phyloP scores from a whole-genome alignment of 2,797 vertebrate species.

The Mustela erminea region DNA sequence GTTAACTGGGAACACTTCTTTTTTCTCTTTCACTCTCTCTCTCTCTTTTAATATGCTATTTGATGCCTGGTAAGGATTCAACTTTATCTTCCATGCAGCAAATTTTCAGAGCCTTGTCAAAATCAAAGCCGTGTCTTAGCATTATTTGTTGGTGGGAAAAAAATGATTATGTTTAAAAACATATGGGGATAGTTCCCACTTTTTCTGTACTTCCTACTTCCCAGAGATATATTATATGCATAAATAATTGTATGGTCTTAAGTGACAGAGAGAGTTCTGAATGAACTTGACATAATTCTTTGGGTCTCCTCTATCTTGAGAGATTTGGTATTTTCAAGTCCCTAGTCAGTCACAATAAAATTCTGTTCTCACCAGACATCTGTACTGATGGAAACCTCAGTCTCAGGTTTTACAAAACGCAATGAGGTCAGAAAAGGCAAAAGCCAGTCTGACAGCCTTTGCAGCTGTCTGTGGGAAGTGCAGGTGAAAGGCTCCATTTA shows the following conservation, averaged over 20 bases:
- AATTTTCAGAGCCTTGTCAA: slow-evolving; percentile 55
- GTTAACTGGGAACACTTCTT: slow-evolving; percentile 36
- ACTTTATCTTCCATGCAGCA: slow-evolving; percentile 19
- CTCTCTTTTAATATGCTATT: not conserved
- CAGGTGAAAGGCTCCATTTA: slow-evolving; percentile 30
- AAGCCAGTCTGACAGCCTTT: not conserved
- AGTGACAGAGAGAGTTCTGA: slow-evolving; percentile 60
- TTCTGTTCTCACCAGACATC: slow-evolving; percentile 34
- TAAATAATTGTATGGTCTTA: slow-evolving; percentile 58
- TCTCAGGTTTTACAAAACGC: not conserved
- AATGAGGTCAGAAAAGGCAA: not conserved
- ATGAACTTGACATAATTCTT: slow-evolving; percentile 57
- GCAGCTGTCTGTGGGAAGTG: not conserved
- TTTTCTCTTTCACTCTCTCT: not conserved
- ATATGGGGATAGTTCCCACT: slow-evolving; percentile 23
- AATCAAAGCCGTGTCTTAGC: slow-evolving; percentile 61
- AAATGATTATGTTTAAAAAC: slow-evolving; percentile 45
- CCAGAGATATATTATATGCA: slow-evolving; percentile 62
- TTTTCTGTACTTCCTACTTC: slow-evolving; percentile 51
- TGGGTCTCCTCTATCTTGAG: not conserved
- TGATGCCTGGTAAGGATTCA: slow-evolving; percentile 53
- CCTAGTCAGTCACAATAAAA: slow-evolving; percentile 50
- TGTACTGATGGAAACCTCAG: slow-evolving; percentile 33
- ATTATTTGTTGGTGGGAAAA: slow-evolving; percentile 55
- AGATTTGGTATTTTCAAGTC: not conserved